Evolutionary conservation across 2,113 vertebrate species (phyloP), one percentile per base, ranked within the genome.

Genomic region (Rynchops niger): DNA sequence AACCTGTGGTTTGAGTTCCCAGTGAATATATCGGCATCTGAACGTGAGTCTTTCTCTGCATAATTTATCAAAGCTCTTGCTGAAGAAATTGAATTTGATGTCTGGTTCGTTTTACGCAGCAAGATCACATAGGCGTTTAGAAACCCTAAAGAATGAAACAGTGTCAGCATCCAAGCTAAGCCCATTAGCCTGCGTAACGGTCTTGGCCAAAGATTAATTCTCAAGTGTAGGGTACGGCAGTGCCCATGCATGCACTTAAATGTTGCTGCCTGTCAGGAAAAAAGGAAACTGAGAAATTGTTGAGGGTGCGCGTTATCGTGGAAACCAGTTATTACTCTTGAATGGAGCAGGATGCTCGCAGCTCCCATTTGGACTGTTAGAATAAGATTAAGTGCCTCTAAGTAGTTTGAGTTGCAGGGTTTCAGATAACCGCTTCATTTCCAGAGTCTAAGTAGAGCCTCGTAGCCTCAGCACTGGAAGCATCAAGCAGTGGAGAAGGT

Each of bases 1-100:
- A 8, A 61, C 55, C 40, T 76, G 58, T 40, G 65, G 53, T 78
- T 74, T 38, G 50, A 55, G 71, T 36, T 92, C 83, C 76, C 86
- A 8, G 62, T 8, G 69, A 56, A 36, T 26, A 3, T 29, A 43
- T 56, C 2, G 9, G 86, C 69, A 2, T 72, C 62, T 47, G 62
- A 90, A 82, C 0, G 2, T 9, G 40, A 71, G 25, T 49, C 43
- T 95, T 63, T 58, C 32, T n/a, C 55, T 95, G 81, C 82, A 73
- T 90, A 78, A 95, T 94, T 95, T 78, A 85, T 96, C 82, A 90
- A 92, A 93, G 63, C 50, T 38, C 17, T 79, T 9, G 17, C 59
- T 94, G 79, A 32, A 89, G 89, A 59, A 87, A 59, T 89, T 34
- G 56, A 55, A 45, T 81, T 85, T 67, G 84, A 81, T 86, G 72